Percentiles rank a stretch among this genome's conserved stretches.
These are phyloP conservation scores for Pocillopora damicornis DNA, from an alignment of 64 coral and sea anemone species.

Conservation along the genomic window DNA sequence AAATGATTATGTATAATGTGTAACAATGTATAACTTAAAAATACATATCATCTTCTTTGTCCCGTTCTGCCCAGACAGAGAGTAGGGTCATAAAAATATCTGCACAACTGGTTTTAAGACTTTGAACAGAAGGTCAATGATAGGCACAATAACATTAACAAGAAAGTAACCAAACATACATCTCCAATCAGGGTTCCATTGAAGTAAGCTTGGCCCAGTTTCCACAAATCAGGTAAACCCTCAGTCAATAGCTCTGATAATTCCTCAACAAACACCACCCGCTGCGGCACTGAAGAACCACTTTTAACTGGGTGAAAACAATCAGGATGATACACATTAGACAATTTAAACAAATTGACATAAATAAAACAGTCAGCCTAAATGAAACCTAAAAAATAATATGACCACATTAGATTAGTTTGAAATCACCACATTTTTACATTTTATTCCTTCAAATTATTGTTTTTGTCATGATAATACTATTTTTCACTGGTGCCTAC, in stretches of 20 bases:
- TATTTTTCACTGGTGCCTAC: too few relatives aligned
- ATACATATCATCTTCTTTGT: too few relatives aligned
- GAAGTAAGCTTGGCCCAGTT: conserved; percentile 91
- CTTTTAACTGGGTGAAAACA: conserved; percentile 41
- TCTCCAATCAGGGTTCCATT: conserved; percentile 60
- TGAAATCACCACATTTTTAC: too few relatives aligned
- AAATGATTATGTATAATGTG: too few relatives aligned
- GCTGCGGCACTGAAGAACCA: conserved; percentile 57
- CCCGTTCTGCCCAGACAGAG: too few relatives aligned
- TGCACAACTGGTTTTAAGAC: neutral
- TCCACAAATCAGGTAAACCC: conserved; percentile 87
- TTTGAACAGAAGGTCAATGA: neutral
- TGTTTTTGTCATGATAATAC: too few relatives aligned
- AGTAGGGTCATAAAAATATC: too few relatives aligned
- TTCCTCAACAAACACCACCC: conserved; percentile 92
- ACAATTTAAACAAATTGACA: neutral
- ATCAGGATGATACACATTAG: neutral
- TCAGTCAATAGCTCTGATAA: conserved; percentile 90
- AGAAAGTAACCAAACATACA: conserved; percentile 29
- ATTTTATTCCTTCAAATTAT: too few relatives aligned
- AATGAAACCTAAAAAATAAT: too few relatives aligned
- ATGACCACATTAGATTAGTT: too few relatives aligned
- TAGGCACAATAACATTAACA: neutral
- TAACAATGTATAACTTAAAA: too few relatives aligned
- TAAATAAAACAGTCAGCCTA: neutral